These are phyloP conservation scores for Halcyon malimbica DNA, from an alignment of 2,113 vertebrate species.

Conservation along the genomic window DNA sequence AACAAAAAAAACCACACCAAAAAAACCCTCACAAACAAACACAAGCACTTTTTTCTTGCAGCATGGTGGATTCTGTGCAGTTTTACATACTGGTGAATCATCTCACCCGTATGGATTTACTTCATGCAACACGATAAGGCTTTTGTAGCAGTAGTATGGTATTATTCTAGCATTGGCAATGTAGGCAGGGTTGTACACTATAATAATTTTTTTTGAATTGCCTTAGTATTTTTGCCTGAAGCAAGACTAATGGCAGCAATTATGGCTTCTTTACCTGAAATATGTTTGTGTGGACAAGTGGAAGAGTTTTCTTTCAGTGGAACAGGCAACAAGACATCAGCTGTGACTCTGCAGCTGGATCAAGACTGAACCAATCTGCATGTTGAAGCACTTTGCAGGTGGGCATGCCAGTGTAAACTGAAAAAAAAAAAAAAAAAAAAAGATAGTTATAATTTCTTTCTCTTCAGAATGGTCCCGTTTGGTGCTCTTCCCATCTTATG, in stretches of 20 bases:
- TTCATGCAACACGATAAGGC: background rate
- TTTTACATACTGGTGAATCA: background rate
- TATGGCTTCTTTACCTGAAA: background rate
- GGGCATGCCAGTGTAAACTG: background rate
- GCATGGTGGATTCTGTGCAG: background rate
- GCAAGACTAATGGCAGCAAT: background rate
- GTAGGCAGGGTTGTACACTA: background rate
- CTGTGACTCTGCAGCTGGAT: background rate
- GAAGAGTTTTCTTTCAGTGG: background rate
- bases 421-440: rapidly evolving
- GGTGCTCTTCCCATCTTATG: background rate
- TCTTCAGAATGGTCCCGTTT: background rate
- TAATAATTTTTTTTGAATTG: background rate
- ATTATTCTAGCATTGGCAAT: background rate
- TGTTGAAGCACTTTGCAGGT: background rate
- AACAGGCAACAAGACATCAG: background rate
- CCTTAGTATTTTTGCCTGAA: background rate
- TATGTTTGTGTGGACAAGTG: rapidly evolving
- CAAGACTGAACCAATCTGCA: background rate
- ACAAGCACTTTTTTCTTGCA: background rate
- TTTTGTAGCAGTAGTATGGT: background rate
- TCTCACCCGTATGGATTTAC: background rate
- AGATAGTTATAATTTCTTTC: background rate
- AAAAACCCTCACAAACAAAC: background rate
- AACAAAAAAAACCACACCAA: too few species aligned